Evolutionary conservation across 2,888 invertebrate genomes (phyloP).

Genomic region (Pachydiplax longipennis): DNA sequence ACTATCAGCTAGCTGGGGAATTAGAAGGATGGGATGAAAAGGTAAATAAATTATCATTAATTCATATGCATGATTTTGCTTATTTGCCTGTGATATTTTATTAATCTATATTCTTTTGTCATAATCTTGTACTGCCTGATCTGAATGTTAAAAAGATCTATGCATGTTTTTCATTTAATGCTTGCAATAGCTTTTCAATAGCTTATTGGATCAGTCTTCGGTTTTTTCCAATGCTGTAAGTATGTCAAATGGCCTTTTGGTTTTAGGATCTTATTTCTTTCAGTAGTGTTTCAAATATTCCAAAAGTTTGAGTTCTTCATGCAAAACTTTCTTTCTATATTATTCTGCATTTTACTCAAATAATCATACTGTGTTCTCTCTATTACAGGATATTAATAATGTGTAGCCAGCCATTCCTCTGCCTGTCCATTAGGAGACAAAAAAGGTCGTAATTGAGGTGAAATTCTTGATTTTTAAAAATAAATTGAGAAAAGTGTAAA

Average conservation of each 20-base stretch:
- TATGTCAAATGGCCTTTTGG: neutral
- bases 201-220: slow-evolving; percentile 11
- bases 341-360: neutral
- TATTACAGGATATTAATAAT: slow-evolving; percentile 13
- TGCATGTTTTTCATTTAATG: slow-evolving; percentile 36
- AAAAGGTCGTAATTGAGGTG: neutral
- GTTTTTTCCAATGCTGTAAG: neutral
- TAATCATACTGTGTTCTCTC: neutral
- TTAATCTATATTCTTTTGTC: neutral
- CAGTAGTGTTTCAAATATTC: neutral
- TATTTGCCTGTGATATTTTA: too few relatives aligned
- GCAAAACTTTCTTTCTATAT: neutral
- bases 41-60: slow-evolving; percentile 31
- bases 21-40: slow-evolving; percentile 61
- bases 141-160: neutral
- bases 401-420: slow-evolving; percentile 8
- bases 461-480: neutral
- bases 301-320: neutral
- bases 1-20: slow-evolving; percentile 85
- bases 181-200: slow-evolving; percentile 14
- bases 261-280: neutral
- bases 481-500: slow-evolving; percentile 1
- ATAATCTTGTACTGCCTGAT: neutral
- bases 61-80: too few relatives aligned
- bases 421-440: neutral